These are phyloP conservation scores for Saccostrea echinata DNA, from an alignment of 1,140 invertebrate species.

Conservation along the genomic window DNA sequence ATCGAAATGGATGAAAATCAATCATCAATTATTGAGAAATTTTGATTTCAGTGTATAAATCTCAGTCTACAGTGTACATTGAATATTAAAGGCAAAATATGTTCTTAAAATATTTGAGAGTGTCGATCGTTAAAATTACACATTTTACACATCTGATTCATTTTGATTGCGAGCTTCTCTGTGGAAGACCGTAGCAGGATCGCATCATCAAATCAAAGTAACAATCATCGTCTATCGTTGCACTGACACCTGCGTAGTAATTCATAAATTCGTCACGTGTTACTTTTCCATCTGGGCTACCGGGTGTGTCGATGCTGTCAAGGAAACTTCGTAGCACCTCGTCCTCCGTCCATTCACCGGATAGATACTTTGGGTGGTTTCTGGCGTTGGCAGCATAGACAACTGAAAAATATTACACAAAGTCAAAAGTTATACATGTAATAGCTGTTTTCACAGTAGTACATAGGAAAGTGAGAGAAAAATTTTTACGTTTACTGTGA, in stretches of 20 bases:
- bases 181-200: constrained; percentile 77
- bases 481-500: too few species aligned
- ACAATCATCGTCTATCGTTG: constrained; percentile 94
- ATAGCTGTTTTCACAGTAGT: too few species aligned
- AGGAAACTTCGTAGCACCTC: constrained; percentile 92
- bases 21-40: too few species aligned
- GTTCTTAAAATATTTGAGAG: background rate
- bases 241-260: constrained; percentile 95
- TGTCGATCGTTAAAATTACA: too few species aligned
- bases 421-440: too few species aligned
- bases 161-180: constrained; percentile 25
- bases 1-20: too few species aligned
- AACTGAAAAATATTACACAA: constrained; percentile 68
- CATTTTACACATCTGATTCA: background rate
- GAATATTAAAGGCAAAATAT: background rate
- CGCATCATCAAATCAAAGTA: constrained; percentile 98
- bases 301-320: constrained; percentile 89
- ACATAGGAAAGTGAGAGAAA: too few species aligned
- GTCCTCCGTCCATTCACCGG: constrained; percentile 93
- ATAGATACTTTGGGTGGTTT: constrained; percentile 89
- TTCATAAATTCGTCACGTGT: constrained; percentile 96
- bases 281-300: constrained; percentile 73
- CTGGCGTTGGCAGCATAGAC: constrained; percentile 86
- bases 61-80: too few species aligned
- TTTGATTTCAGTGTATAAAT: too few species aligned